Base-by-base conservation (phyloP, 35 echinoderm and acorn worm genomes). In the Lytechinus pictus region DNA sequence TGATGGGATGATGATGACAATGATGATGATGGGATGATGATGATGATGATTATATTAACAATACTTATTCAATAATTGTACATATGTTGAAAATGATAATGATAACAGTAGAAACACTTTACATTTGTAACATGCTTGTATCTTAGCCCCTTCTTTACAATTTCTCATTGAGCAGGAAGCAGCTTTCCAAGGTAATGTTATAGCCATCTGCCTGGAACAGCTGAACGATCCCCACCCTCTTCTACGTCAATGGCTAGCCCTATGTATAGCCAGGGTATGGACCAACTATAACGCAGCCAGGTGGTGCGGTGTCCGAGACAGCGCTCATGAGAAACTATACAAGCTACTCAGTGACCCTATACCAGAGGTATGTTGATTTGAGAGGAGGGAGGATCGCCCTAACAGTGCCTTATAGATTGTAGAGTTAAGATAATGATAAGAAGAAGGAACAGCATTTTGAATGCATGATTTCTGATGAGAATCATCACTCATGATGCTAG, bases 241-340 rank as follows among this genome's bases (percentile, higher is more conserved):
- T 9, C 91, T 99, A 13, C 52, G 97, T 4, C 97, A 98, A 61
- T 98, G 97, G 98, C 60, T 98, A 53, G 96, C 98, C 2, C 52
- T 99, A 24, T 99, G 98, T 94, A 96, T 99, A 9, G 98, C 97
- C 29, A 96, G 97, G 94, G 95, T 99, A 21, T 99, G 98, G 98
- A 99, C 98, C 44, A 96, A 95, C 61, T 99, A 97, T 91, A 97
- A 99, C 86, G 97, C 97, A 12, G 98, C 98, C 6, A 88, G 98
- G 86, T 99, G 98, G 98, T 99, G 97, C 94, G 98, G 98, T 27
- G 98, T 99, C 24, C 52, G 98, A 10, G 97, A 97, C 94, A 97
- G 97, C 72, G 98, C 98, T 13, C 98, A 99, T 95, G 98, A 99
- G 91, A 99, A 98, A 58, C 96, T 99, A 3, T 99, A 99, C 92